Evolutionary conservation across 2,888 invertebrate species (phyloP).

Genomic region (Papilio demoleus): DNA sequence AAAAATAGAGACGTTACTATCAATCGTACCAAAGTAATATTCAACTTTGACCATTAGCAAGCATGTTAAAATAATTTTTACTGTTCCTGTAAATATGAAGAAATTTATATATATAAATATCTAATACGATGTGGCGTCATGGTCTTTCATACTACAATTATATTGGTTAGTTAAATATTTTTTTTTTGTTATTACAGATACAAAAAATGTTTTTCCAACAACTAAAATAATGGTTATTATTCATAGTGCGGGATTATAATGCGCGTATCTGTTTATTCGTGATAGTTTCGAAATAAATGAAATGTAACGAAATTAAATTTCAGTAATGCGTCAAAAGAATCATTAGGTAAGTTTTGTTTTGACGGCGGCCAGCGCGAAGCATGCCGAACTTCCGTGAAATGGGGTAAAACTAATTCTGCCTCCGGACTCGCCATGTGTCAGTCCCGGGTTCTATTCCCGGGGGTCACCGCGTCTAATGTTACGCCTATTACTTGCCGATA

Average conservation of each 20-base stretch:
- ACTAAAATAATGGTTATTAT: conserved; percentile 11
- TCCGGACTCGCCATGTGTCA: conserved; percentile 74
- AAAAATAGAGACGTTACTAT: conserved; percentile 42
- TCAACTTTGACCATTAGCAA: conserved; percentile 32
- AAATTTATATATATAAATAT: neutral
- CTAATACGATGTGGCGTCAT: neutral
- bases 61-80: neutral
- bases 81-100: conserved; percentile 8
- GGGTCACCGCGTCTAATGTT: conserved; percentile 73
- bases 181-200: neutral
- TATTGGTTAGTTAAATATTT: neutral
- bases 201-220: neutral
- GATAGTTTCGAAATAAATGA: conserved; percentile 32
- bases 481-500: conserved; percentile 81
- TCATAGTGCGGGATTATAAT: conserved; percentile 1
- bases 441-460: conserved; percentile 72
- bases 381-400: conserved; percentile 79
- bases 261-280: conserved; percentile 3
- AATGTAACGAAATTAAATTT: conserved; percentile 39
- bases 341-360: conserved; percentile 44
- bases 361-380: conserved; percentile 53
- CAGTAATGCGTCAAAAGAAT: conserved; percentile 40
- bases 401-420: conserved; percentile 76
- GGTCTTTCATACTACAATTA: neutral
- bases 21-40: conserved; percentile 23